Evolutionary conservation across 1,140 invertebrate species (phyloP).

Genomic region (Acromyrmex heyeri): DNA sequence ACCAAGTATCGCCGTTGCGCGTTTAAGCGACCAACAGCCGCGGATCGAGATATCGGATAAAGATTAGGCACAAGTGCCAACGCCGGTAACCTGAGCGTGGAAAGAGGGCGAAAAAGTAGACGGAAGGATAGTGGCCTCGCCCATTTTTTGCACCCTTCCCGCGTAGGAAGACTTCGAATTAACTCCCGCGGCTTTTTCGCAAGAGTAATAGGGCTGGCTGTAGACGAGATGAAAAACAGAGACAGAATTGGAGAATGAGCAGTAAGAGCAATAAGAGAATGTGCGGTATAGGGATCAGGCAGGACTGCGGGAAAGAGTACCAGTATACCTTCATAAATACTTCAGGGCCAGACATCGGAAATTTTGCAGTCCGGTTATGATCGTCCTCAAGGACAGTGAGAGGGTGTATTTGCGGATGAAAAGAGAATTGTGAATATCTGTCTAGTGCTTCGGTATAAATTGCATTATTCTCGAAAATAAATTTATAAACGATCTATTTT

Average conservation of each 20-base stretch:
- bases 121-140: conserved; percentile 43
- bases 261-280: conserved; percentile 62
- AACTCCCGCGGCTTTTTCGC: conserved; percentile 63
- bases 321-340: conserved; percentile 79
- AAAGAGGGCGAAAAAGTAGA: conserved; percentile 53
- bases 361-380: conserved; percentile 78
- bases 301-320: conserved; percentile 36
- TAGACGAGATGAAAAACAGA: conserved; percentile 49
- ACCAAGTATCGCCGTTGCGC: conserved; percentile 44
- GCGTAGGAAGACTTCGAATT: conserved; percentile 62
- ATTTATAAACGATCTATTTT: neutral
- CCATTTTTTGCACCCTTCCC: conserved; percentile 36
- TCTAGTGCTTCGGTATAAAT: conserved; percentile 42
- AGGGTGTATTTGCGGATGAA: conserved; percentile 42
- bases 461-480: conserved; percentile 27
- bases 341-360: conserved; percentile 78
- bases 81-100: conserved; percentile 60
- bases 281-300: conserved; percentile 42
- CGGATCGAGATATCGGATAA: conserved; percentile 78
- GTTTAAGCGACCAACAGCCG: conserved; percentile 68
- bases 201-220: conserved; percentile 51
- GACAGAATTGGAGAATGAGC: conserved; percentile 62
- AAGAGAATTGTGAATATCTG: conserved; percentile 59
- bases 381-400: conserved; percentile 48
- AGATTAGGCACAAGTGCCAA: conserved; percentile 75